These are phyloP conservation scores for Cyrtodaria siliqua DNA, from an alignment of 2,888 invertebrate species.

Conservation along the genomic window DNA sequence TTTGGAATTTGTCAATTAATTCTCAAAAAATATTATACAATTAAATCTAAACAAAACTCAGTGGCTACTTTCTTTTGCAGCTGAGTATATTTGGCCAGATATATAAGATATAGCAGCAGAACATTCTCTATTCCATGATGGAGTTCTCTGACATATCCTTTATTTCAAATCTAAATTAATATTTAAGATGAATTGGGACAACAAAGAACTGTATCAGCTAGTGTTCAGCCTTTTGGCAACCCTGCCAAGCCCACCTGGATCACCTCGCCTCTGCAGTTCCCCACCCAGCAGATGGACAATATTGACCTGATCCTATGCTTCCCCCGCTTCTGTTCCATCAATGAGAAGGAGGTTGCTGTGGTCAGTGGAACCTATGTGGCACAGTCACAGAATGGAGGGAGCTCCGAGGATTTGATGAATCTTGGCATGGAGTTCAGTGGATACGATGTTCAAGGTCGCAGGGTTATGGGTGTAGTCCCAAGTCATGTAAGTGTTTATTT, in stretches of 20 bases:
- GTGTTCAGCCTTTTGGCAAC: conserved; percentile 18
- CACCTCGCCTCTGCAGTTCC: background rate
- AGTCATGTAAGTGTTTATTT: conserved; percentile 42
- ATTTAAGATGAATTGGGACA: no score
- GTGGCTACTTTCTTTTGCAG: no score
- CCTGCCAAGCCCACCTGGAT: conserved; percentile 28
- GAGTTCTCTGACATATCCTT: no score
- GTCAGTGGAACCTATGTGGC: background rate
- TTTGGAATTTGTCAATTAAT: no score
- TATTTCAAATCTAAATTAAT: no score
- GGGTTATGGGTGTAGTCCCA: conserved; percentile 61
- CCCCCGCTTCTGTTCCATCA: conserved; percentile 32
- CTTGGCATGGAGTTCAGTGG: conserved; percentile 63
- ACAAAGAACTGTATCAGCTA: conserved; percentile 8
- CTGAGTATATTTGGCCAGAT: no score
- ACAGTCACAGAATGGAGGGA: conserved; percentile 1
- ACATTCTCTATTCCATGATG: no score
- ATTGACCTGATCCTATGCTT: conserved; percentile 35
- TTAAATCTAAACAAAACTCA: no score
- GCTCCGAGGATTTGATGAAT: conserved; percentile 1
- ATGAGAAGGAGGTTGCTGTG: conserved; percentile 25
- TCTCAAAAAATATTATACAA: no score
- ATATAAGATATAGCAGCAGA: no score
- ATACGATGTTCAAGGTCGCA: conserved; percentile 40
- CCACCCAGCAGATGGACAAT: background rate